These are phyloP conservation scores for Hormaphis cornu DNA, from an alignment of 1,140 invertebrate genomes.

Conservation along the genomic window DNA sequence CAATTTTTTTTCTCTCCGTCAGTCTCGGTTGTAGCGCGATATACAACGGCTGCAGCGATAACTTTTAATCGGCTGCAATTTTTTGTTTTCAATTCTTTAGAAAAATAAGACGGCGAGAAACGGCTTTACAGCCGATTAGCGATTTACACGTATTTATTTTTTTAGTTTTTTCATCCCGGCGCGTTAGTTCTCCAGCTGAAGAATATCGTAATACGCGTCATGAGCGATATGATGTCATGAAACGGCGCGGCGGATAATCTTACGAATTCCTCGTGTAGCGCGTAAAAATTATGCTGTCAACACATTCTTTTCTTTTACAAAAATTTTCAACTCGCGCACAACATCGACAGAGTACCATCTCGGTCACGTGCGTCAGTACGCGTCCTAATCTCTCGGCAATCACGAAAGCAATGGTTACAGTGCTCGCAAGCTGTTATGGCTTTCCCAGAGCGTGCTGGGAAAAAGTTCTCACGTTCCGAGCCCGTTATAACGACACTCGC, in stretches of 20 bases:
- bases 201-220: too few relatives aligned
- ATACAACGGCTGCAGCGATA: neutral
- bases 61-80: neutral
- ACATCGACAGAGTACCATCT: neutral
- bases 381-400: constrained; percentile 5
- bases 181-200: too few relatives aligned
- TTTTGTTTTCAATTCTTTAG: neutral
- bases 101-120: neutral
- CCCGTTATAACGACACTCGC: too few relatives aligned
- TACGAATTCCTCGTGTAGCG: neutral
- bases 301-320: constrained; percentile 5
- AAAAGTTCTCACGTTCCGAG: neutral
- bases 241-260: too few relatives aligned
- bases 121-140: neutral
- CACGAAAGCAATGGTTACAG: neutral
- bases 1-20: neutral
- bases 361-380: neutral
- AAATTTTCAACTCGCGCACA: neutral
- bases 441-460: neutral
- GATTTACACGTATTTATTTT: neutral
- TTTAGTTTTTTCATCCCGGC: neutral
- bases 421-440: neutral
- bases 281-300: neutral
- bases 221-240: too few relatives aligned
- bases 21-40: neutral